Conservation (phyloP, 2,113 vertebrate genomes). For the Archocentrus centrarchus region DNA sequence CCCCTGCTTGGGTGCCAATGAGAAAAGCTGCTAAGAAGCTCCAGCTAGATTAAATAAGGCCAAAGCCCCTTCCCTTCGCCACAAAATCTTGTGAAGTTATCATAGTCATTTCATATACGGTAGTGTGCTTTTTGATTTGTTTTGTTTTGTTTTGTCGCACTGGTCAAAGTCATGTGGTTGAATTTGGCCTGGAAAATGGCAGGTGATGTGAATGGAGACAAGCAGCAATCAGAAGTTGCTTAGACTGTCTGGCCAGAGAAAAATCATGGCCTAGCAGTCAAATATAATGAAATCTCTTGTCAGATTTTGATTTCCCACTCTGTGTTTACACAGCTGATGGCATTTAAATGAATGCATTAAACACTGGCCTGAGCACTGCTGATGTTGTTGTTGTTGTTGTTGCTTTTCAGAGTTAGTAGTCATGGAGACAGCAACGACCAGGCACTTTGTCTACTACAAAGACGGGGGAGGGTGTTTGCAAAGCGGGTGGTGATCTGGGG, state of each 20-base stretch:
- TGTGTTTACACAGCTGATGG: slow-evolving; percentile 67
- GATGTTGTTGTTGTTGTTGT: slow-evolving; percentile 3
- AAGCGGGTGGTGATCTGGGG: background rate
- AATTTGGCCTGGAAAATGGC: slow-evolving; percentile 16
- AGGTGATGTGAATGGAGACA: slow-evolving; percentile 27
- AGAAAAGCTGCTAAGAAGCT: slow-evolving; percentile 52
- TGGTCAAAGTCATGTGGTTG: slow-evolving; percentile 1
- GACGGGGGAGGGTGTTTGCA: background rate
- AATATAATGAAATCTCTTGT: slow-evolving; percentile 62
- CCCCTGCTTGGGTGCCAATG: background rate
- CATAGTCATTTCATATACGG: slow-evolving; percentile 24
- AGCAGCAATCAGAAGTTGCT: slow-evolving; percentile 40
- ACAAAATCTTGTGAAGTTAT: slow-evolving; percentile 54
- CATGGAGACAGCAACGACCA: slow-evolving; percentile 23
- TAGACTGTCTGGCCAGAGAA: background rate
- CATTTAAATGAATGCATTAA: slow-evolving; percentile 48
- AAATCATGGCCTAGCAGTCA: slow-evolving; percentile 32
- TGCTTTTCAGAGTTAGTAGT: slow-evolving; percentile 22
- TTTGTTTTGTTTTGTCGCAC: background rate
- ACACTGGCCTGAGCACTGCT: background rate
- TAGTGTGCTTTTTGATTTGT: background rate
- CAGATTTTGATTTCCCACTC: slow-evolving; percentile 57
- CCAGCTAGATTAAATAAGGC: slow-evolving; percentile 44
- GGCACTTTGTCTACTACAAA: background rate
- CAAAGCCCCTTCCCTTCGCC: slow-evolving; percentile 31